Percentiles rank a stretch among this genome's conserved stretches.
Conservation (phyloP, 2,797 vertebrate species). For the Peromyscus melanophrys region DNA sequence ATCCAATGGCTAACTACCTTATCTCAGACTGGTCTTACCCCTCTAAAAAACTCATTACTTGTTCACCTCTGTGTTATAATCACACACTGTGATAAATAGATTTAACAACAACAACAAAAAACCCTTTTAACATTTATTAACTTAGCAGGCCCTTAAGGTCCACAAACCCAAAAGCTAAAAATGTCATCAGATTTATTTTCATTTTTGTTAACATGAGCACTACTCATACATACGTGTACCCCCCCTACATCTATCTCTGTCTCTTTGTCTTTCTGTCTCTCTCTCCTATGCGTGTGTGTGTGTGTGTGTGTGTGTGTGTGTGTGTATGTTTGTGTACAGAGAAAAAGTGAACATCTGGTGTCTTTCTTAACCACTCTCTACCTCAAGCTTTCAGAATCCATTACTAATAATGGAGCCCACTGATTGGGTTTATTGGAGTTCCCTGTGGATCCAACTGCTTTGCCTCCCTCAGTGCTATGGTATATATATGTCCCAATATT, state of each 20-base stretch:
- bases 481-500: too few relatives aligned
- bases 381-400: not conserved
- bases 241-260: not conserved
- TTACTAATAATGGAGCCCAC: not conserved
- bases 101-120: not conserved
- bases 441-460: not conserved
- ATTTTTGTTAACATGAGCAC: not conserved
- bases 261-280: not conserved
- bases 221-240: not conserved
- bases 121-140: not conserved
- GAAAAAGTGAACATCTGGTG: too few relatives aligned
- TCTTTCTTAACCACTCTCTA: not conserved
- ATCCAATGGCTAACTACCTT: not conserved
- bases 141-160: not conserved
- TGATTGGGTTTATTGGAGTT: too few relatives aligned
- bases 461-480: not conserved
- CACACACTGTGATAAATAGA: not conserved
- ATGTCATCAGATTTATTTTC: not conserved
- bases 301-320: not conserved
- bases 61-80: not conserved
- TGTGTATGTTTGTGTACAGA: not conserved
- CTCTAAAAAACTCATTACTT: not conserved
- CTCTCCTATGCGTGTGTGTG: not conserved
- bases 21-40: not conserved
- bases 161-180: not conserved